Base-by-base conservation (phyloP, 1,140 invertebrate genomes). In the Eupristina koningsbergeri region DNA sequence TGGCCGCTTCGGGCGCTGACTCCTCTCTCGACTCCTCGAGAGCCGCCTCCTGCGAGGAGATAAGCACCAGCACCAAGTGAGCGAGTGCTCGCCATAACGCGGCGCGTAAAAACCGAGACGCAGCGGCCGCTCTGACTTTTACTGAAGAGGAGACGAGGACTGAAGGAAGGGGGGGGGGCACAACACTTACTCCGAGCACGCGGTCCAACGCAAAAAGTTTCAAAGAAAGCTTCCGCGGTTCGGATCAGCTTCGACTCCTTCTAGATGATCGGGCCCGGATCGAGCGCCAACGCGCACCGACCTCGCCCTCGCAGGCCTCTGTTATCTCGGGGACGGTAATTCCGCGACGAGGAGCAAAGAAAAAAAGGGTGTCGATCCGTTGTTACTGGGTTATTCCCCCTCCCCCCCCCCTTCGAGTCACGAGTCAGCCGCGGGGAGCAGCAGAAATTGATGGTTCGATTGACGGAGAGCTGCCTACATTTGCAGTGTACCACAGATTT, bases 201-300 rank as follows among this genome's bases (percentile, higher is more conserved):
- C 5, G 29, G n/a, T 29, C 13, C 22, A 39, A 15, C 53, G 74
- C 39, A 83, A 83, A 77, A 79, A 83, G 76, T 77, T 73, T 84
- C 76, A 80, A 84, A 84, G 82, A 77, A 77, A 79, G 82, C 76
- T 79, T 71, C 82, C 82, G 53, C 74, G 64, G 9, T 31, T 36
- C 84, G 71, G 50, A n/a, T n/a, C 84, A 64, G 53, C 53, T 1
- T 6, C 29, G 81, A 31, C 71, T 53, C 83, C 73, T 69, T 74
- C 84, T 80, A 74, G 73, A 61, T 63, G 41, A 63, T 69, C 45
- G 61, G 67, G 39, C 45, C 45, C 74, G 67, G 39, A 45, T 41
- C 45, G 63, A 5, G 47, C 8, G 47, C 47, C 9, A 9, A 50
- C 76, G 9, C 13, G 11, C 41, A 45, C 41, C 6, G 41, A 15